phyloP scores from a whole-genome alignment of 2,888 invertebrate species.

The Polydrusus tereticollis region DNA sequence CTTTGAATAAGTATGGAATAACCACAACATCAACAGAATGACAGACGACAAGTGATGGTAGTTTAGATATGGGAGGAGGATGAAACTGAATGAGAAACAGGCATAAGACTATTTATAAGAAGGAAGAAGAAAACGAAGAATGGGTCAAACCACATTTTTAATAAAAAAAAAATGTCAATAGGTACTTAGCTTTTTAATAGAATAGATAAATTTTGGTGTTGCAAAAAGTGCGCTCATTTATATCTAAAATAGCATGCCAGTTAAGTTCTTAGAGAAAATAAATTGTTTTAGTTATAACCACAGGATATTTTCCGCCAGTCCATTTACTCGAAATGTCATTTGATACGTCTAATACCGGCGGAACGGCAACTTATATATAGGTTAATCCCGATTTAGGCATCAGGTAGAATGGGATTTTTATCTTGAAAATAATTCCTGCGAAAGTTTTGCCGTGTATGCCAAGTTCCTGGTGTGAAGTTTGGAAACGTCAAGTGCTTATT shows the following conservation, averaged over 20 bases:
- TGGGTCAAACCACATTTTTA: too few relatives aligned
- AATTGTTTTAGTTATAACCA: conserved; percentile 24
- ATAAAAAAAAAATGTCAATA: too few relatives aligned
- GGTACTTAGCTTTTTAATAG: neutral
- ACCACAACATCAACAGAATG: too few relatives aligned
- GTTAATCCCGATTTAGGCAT: conserved; percentile 30
- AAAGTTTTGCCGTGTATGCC: conserved; percentile 2
- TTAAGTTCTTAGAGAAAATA: conserved; percentile 17
- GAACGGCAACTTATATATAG: conserved; percentile 27
- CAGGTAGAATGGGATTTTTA: conserved; percentile 27
- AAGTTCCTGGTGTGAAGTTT: conserved; percentile 18
- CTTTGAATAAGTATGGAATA: too few relatives aligned
- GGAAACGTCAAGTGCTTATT: conserved; percentile 5
- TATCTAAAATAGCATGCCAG: conserved; percentile 1
- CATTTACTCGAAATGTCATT: conserved; percentile 29
- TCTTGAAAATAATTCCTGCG: conserved; percentile 10
- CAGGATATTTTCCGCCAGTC: conserved; percentile 12
- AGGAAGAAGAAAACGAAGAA: too few relatives aligned
- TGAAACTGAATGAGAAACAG: too few relatives aligned
- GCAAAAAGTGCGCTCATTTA: neutral
- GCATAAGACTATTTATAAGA: too few relatives aligned
- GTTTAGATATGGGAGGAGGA: too few relatives aligned
- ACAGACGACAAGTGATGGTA: too few relatives aligned
- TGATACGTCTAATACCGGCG: conserved; percentile 16
- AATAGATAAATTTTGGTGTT: neutral